phyloP scores from a whole-genome alignment of 2,888 invertebrate genomes.

The Aproaerema taeniolella region DNA sequence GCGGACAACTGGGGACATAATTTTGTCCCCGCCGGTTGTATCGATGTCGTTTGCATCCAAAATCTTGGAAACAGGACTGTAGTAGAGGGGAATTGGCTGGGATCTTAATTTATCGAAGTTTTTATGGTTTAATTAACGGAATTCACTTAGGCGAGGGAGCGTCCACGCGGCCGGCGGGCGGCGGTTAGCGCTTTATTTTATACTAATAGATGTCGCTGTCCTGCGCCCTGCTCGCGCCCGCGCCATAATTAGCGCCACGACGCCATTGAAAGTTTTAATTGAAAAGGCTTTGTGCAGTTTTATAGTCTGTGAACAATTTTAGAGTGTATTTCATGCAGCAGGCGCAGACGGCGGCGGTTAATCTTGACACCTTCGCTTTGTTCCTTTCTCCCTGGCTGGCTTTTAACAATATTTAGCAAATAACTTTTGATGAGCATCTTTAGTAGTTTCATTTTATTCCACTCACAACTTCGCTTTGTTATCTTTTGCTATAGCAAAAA shows the following conservation, averaged over 20 bases:
- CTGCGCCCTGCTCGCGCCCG: slow-evolving; percentile 17
- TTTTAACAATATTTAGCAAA: slow-evolving; percentile 6
- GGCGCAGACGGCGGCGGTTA: slow-evolving; percentile 30
- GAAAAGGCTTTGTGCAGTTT: slow-evolving; percentile 73
- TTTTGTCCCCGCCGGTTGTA: slow-evolving; percentile 48
- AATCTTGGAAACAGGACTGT: slow-evolving; percentile 64
- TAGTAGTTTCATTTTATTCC: not conserved
- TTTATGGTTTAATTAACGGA: slow-evolving; percentile 79
- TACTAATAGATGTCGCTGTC: slow-evolving; percentile 64
- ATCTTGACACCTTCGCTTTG: slow-evolving; percentile 42
- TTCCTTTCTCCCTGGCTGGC: slow-evolving; percentile 11
- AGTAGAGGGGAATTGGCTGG: slow-evolving; percentile 75
- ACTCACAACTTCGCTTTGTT: not conserved
- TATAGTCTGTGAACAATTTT: slow-evolving; percentile 65
- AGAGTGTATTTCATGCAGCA: slow-evolving; percentile 48
- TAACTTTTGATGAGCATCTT: not conserved
- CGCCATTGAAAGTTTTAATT: slow-evolving; percentile 74
- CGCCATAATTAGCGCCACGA: slow-evolving; percentile 64
- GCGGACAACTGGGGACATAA: slow-evolving; percentile 34
- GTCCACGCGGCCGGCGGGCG: slow-evolving; percentile 37
- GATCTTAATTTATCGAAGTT: slow-evolving; percentile 79
- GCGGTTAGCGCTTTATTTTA: slow-evolving; percentile 61
- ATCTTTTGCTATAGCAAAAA: not conserved
- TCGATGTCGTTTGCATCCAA: slow-evolving; percentile 74
- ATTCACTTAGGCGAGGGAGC: slow-evolving; percentile 67